A percentile compares a stretch with the other conserved stretches of the same genome.
These are phyloP conservation scores for Coranthus polyacanthus DNA, from an alignment of 2,797 vertebrate species.

Conservation along the genomic window DNA sequence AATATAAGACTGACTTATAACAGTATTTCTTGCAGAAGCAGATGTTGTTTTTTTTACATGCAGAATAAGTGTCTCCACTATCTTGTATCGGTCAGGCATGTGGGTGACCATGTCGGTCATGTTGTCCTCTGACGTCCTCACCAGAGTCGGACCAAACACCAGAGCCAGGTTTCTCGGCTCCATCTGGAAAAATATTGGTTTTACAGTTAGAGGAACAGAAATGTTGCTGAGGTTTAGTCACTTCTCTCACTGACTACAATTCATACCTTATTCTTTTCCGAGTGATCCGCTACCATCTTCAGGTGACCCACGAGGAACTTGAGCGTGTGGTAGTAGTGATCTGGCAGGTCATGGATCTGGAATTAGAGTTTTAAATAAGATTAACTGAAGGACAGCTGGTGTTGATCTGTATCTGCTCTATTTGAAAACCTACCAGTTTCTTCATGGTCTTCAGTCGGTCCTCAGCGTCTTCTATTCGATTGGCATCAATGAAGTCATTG, in stretches of 20 bases:
- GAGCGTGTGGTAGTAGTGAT: conserved; percentile 93
- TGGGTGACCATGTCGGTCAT: conserved; percentile 99
- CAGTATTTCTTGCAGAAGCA: no score
- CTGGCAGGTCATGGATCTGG: conserved; percentile 92
- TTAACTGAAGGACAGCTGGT: no score
- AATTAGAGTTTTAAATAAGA: no score
- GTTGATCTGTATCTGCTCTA: no score
- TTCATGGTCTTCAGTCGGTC: conserved; percentile 93
- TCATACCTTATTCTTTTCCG: conserved; percentile 94
- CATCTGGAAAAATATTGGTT: conserved; percentile 85
- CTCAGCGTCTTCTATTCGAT: conserved; percentile 90
- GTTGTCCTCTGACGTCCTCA: conserved; percentile 96
- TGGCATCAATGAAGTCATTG: conserved; percentile 95
- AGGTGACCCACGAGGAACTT: conserved; percentile 94
- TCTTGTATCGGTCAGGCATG: conserved; percentile 98
- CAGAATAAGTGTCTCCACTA: conserved; percentile 95
- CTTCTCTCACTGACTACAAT: neutral
- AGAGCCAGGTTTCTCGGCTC: conserved; percentile 95
- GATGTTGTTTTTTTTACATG: conserved; percentile 85
- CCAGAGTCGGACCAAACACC: conserved; percentile 96
- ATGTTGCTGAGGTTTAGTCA: no score
- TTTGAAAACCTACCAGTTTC: conserved; percentile 87
- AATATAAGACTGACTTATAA: no score
- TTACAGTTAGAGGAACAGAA: no score
- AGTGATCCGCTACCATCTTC: conserved; percentile 93